Percentiles rank a stretch among this genome's conserved stretches.
phyloP scores from a whole-genome alignment of 1,140 invertebrate species.

The Oncopodura yosiiana region DNA sequence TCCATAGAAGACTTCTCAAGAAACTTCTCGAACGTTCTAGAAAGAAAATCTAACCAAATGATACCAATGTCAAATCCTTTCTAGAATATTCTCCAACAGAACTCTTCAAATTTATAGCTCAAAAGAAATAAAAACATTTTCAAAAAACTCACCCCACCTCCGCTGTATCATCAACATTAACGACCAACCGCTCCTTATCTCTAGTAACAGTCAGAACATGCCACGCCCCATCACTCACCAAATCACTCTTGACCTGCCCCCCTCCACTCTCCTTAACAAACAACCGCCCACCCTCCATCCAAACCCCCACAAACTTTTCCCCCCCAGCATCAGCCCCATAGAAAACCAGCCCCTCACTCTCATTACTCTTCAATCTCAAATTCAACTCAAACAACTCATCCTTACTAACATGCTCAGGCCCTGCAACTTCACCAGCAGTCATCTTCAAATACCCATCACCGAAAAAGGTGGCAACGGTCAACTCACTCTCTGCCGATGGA shows the following conservation, averaged over 20 bases:
- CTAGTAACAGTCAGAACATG: constrained; percentile 81
- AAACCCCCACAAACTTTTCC: constrained; percentile 53
- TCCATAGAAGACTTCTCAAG: no score
- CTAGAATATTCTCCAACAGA: constrained; percentile 7
- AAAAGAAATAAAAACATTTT: constrained; percentile 16
- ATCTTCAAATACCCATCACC: constrained; percentile 37
- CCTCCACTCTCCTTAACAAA: constrained; percentile 46
- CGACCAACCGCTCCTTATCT: constrained; percentile 49
- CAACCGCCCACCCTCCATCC: constrained; percentile 57
- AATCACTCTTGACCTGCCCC: constrained; percentile 16
- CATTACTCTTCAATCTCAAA: constrained; percentile 78
- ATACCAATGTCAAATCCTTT: no score
- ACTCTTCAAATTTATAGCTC: neutral
- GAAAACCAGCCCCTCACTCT: constrained; percentile 64
- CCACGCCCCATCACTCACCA: constrained; percentile 72
- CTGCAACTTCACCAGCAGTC: constrained; percentile 50
- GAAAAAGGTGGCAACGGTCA: constrained; percentile 21
- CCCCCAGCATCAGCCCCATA: constrained; percentile 58
- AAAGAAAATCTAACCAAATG: no score
- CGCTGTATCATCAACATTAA: constrained; percentile 76
- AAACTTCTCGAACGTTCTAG: no score
- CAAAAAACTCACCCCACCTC: constrained; percentile 48
- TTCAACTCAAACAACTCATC: constrained; percentile 52
- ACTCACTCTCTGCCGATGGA: constrained; percentile 41
- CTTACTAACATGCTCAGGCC: constrained; percentile 42